Conservation (phyloP, 2,113 vertebrate genomes). For the Willisornis vidua region DNA sequence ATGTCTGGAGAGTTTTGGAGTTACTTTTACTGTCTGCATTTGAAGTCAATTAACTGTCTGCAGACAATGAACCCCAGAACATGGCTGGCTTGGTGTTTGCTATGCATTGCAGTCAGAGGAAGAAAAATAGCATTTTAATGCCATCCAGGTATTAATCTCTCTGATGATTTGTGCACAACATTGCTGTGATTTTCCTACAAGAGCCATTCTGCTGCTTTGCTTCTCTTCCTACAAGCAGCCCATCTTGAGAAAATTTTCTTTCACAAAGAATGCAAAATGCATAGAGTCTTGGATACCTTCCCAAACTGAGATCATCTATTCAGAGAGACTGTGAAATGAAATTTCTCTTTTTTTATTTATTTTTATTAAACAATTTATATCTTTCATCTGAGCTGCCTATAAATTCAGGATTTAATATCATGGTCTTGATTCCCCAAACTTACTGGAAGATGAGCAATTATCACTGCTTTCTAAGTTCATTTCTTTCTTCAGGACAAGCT, state of each 20-base stretch:
- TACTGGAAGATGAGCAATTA: constrained; percentile 14
- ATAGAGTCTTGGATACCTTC: neutral
- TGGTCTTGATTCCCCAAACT: neutral
- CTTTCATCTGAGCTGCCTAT: neutral
- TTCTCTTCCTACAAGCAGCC: neutral
- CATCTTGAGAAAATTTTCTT: neutral
- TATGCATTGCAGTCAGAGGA: neutral
- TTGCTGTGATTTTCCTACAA: neutral
- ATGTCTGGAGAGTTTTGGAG: neutral
- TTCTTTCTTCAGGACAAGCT: neutral
- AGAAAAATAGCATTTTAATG: neutral
- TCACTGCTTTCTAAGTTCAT: neutral
- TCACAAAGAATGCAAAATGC: neutral
- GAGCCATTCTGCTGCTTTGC: neutral
- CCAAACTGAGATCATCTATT: neutral
- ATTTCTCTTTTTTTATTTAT: neutral
- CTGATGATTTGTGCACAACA: neutral
- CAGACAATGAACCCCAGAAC: neutral
- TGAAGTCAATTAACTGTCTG: neutral
- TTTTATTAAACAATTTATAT: constrained; percentile 32
- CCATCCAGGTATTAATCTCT: neutral
- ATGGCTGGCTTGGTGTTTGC: neutral
- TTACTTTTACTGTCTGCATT: neutral
- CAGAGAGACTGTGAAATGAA: constrained; percentile 16
- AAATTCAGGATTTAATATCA: neutral